Base-by-base conservation (phyloP, 2,113 vertebrate species). In the Platichthys flesus region DNA sequence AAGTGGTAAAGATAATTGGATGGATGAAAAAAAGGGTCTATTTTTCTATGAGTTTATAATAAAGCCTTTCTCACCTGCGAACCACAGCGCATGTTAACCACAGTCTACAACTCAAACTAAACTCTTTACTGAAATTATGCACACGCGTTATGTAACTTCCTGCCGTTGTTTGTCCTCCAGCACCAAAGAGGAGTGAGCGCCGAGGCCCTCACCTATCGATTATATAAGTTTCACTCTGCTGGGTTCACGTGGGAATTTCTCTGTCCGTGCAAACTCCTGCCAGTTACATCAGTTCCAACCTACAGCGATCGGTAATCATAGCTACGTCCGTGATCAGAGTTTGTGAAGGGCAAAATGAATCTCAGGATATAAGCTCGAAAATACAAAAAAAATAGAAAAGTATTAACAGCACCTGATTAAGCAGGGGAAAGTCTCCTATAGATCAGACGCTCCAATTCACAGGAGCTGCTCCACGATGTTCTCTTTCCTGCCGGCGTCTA, bases 171-270 rank as follows among this genome's bases (percentile, higher is more conserved):
- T 62, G 52, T 16, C 20, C 15, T n/a, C 6, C 15, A 21, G 4
- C 68, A 23, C 28, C 24, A 15, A 24, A 71, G 35, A 73, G 77
- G 26, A 45, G 70, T 59, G 16, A 58, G 45, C 66, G 63, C 13
- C 28, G 4, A 58, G 21, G 14, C 42, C 65, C 73, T 71, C 61
- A 81, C 64, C 65, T 83, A 74, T 76, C 51, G 64, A 76, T 86
- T 78, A 28, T 40, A 56, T 76, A 72, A 82, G 67, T 56, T 75
- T 59, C 60, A 28, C 72, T 45, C 47, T 23, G 31, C 61, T 77
- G n/a, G 20, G 54, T 62, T 72, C 58, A 62, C 47, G 61, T 31
- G 47, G 75, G 52, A 47, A 31, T 61, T 28, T 72, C 35, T 59
- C 35, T 21, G 9, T 49, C 40, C 40, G 10, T 40, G 40, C 40